These are phyloP conservation scores for Sinodicranocentrus sp. DNA, from an alignment of 2,888 invertebrate species.

Conservation along the genomic window DNA sequence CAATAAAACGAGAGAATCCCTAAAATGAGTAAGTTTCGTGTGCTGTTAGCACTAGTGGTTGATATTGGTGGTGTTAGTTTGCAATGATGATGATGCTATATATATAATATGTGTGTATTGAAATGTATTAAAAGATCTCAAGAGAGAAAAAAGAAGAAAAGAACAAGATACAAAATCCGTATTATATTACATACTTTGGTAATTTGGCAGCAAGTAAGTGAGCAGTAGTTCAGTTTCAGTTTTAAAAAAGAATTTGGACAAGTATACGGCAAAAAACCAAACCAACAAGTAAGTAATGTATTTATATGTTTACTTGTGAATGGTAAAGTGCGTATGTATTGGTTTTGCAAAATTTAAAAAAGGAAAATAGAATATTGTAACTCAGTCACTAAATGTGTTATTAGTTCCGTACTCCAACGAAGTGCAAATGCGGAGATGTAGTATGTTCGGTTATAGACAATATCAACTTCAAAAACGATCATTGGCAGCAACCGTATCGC, in stretches of 20 bases:
- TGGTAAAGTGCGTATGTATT: neutral
- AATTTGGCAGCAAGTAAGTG: slow-evolving; percentile 14
- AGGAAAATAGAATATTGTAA: too few species aligned
- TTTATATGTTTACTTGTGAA: neutral
- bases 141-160: neutral
- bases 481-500: neutral
- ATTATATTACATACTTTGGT: neutral
- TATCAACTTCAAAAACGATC: neutral
- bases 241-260: slow-evolving; percentile 23
- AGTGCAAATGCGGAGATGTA: neutral
- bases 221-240: neutral
- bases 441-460: neutral
- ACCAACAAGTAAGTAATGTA: slow-evolving; percentile 38
- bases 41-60: slow-evolving; percentile 24
- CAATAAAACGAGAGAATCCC: slow-evolving; percentile 20
- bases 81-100: neutral
- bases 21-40: slow-evolving; percentile 4
- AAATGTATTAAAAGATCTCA: neutral
- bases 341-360: neutral
- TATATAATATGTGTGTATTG: neutral
- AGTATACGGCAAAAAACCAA: slow-evolving; percentile 34
- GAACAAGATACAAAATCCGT: neutral
- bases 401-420: too few species aligned
- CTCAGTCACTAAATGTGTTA: too few species aligned
- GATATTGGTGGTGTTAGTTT: slow-evolving; percentile 3